Conservation (phyloP, 2,113 vertebrate genomes). For the Megaceryle maxima region DNA sequence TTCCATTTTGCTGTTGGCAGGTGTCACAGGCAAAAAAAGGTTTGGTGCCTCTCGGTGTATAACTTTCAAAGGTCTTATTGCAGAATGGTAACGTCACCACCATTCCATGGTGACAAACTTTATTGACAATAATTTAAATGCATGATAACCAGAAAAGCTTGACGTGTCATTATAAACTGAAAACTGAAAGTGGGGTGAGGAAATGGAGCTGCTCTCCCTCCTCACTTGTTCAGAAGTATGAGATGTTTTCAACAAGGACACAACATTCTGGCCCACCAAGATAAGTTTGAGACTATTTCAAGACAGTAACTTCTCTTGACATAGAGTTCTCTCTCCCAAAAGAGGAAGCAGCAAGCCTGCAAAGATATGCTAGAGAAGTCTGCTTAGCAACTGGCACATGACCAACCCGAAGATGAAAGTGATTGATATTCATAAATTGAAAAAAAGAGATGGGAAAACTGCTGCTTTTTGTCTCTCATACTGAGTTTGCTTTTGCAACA, state of each 20-base stretch:
- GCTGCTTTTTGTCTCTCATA: not conserved
- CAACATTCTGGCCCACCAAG: not conserved
- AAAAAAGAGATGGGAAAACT: not conserved
- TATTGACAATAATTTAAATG: not conserved
- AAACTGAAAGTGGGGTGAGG: not conserved
- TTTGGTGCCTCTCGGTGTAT: not conserved
- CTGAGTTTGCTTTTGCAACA: slow-evolving; percentile 21
- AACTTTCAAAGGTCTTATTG: not conserved
- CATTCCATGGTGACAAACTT: not conserved
- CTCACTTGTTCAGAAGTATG: not conserved
- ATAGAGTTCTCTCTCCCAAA: not conserved
- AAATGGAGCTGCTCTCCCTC: not conserved
- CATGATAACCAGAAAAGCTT: not conserved
- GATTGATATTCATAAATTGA: not conserved
- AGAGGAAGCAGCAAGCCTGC: not conserved
- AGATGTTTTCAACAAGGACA: not conserved
- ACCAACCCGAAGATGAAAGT: not conserved
- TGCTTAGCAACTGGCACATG: not conserved
- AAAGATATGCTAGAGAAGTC: not conserved
- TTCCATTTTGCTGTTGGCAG: not conserved
- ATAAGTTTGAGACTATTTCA: not conserved
- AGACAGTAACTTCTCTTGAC: not conserved
- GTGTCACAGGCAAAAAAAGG: not conserved
- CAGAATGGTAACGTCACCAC: not conserved
- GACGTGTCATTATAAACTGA: accelerated